These are phyloP conservation scores for Cardinalis cardinalis DNA, from an alignment of 2,113 vertebrate genomes.

Conservation along the genomic window DNA sequence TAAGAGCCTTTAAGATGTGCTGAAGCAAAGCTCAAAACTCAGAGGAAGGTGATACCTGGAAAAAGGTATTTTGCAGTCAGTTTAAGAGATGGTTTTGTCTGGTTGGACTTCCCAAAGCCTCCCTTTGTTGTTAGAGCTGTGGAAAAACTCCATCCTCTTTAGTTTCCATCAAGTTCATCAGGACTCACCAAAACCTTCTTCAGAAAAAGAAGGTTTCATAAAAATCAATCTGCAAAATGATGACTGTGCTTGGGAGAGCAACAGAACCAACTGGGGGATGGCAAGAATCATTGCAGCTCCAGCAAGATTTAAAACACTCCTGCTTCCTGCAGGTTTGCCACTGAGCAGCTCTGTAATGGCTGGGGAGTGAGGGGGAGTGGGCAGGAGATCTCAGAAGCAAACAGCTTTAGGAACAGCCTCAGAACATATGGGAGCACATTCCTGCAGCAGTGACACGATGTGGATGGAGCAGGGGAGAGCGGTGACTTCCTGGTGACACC, in stretches of 20 bases:
- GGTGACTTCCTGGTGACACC: background rate
- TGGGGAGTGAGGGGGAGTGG: background rate
- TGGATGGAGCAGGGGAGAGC: background rate
- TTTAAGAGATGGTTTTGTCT: background rate
- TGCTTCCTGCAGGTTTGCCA: background rate
- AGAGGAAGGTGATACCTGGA: background rate
- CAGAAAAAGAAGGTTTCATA: background rate
- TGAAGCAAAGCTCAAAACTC: background rate
- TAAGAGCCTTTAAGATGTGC: slow-evolving; percentile 5
- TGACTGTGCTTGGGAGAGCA: rapidly evolving
- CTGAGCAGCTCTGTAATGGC: background rate
- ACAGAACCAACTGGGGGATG: rapidly evolving
- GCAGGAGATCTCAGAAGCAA: background rate
- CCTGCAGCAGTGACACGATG: background rate
- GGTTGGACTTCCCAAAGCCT: background rate
- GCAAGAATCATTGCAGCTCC: background rate
- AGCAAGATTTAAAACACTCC: rapidly evolving
- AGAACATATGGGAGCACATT: background rate
- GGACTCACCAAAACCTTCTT: background rate
- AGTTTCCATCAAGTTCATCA: rapidly evolving
- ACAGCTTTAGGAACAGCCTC: background rate
- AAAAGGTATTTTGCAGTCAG: background rate
- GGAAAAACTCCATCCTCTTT: background rate
- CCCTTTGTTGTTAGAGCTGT: background rate
- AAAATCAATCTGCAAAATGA: background rate